Evolutionary conservation across 2,888 invertebrate species (phyloP).

Genomic region (Argyra leucocephala): DNA sequence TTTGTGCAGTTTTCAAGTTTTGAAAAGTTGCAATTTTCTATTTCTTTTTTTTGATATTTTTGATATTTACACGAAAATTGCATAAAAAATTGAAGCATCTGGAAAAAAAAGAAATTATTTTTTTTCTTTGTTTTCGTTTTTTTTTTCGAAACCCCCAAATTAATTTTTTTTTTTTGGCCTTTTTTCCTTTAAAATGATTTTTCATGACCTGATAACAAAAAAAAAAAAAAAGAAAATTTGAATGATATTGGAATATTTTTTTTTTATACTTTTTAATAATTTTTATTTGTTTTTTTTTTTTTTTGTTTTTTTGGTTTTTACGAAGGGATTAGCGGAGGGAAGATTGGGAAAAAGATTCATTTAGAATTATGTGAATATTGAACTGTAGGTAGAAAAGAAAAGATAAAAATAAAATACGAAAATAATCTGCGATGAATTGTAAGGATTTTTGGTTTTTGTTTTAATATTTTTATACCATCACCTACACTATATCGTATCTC

Average conservation of each 20-base stretch:
- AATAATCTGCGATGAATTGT: too few relatives aligned
- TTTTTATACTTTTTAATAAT: neutral
- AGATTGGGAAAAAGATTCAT: neutral
- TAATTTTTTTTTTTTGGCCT: neutral
- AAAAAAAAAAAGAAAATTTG: neutral
- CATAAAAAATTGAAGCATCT: too few relatives aligned
- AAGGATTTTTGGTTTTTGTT: too few relatives aligned
- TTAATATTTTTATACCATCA: too few relatives aligned
- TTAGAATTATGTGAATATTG: neutral
- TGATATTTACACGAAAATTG: too few relatives aligned
- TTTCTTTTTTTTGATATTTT: too few relatives aligned
- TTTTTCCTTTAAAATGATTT: neutral
- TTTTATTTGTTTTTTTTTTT: neutral
- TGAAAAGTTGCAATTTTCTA: too few relatives aligned
- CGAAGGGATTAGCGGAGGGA: too few relatives aligned
- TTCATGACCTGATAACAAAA: neutral
- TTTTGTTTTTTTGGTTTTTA: too few relatives aligned
- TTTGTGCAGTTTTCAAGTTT: too few relatives aligned
- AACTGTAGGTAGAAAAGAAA: neutral
- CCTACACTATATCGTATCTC: too few relatives aligned
- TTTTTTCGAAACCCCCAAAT: neutral
- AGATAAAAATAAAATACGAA: neutral
- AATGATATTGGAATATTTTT: neutral
- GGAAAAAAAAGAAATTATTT: too few relatives aligned
- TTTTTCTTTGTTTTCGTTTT: neutral